Conservation (phyloP, 23 tunicate genomes). For the Ciona savignyi region DNA sequence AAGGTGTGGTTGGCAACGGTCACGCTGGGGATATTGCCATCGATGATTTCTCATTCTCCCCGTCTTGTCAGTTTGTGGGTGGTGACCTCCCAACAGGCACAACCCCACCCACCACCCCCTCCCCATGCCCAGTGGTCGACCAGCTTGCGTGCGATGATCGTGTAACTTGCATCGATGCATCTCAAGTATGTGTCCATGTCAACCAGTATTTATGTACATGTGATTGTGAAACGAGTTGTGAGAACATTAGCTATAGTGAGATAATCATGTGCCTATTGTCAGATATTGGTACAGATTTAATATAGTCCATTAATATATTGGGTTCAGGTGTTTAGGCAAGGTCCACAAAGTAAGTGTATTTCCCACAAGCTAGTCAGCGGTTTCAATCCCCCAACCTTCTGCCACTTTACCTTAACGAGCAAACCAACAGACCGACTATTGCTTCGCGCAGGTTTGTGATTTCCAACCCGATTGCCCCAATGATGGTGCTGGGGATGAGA, state of each 20-base stretch:
- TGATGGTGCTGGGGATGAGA: constrained; percentile 77
- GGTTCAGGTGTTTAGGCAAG: too few species aligned
- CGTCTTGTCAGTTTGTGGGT: constrained; percentile 34
- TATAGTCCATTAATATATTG: too few species aligned
- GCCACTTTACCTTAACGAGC: not conserved
- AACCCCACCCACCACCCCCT: constrained; percentile 68
- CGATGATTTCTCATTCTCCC: constrained; percentile 59
- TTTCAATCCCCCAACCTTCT: too few species aligned
- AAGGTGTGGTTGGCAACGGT: constrained; percentile 64
- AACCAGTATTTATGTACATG: too few species aligned
- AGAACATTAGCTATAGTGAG: too few species aligned
- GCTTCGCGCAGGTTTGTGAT: constrained; percentile 58
- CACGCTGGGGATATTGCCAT: constrained; percentile 68
- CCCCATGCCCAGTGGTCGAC: constrained; percentile 35
- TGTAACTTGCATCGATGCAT: constrained; percentile 39
- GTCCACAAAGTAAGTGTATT: too few species aligned
- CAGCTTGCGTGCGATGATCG: constrained; percentile 50
- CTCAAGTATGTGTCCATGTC: too few species aligned
- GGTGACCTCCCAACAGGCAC: constrained; percentile 49
- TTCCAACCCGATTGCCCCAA: constrained; percentile 81
- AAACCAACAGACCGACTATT: not conserved
- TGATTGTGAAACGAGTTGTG: too few species aligned
- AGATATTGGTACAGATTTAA: too few species aligned
- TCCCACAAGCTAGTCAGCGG: too few species aligned
- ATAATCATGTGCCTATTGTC: too few species aligned